Evolutionary conservation across 2,797 vertebrate species (phyloP).

Genomic region (Pangasius macronema): DNA sequence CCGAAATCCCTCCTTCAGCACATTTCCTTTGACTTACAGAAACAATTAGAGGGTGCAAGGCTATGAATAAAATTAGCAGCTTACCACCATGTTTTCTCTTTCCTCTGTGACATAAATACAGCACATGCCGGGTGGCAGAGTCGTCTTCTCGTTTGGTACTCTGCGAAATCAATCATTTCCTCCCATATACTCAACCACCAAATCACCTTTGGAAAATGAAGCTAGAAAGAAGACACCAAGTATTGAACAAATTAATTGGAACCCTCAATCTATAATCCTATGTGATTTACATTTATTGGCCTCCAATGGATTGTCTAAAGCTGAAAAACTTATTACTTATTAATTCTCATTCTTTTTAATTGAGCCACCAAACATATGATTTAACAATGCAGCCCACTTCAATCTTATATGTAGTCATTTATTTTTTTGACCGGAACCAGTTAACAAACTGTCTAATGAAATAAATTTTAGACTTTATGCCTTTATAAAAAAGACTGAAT

Average conservation of each 20-base stretch:
- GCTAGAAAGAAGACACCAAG: not conserved
- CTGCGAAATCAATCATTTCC: not conserved
- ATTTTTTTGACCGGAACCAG: not conserved
- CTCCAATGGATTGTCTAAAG: not conserved
- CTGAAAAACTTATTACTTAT: not conserved
- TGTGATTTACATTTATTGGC: not conserved
- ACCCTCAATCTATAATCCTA: too few species aligned
- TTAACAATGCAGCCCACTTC: not conserved
- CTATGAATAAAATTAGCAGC: slow-evolving; percentile 20
- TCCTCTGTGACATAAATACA: slow-evolving; percentile 2
- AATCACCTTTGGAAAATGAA: not conserved
- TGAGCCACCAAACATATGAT: not conserved
- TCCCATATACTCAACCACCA: not conserved
- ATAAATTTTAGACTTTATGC: not conserved
- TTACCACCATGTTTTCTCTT: not conserved
- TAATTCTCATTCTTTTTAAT: not conserved
- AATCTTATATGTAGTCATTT: not conserved
- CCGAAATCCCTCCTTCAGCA: not conserved
- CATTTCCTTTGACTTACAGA: slow-evolving; percentile 2
- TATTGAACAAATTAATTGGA: not conserved
- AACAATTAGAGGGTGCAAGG: slow-evolving; percentile 1
- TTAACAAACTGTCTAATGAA: not conserved
- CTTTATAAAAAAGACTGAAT: not conserved
- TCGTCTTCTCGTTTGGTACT: not conserved
- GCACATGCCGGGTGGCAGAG: too few species aligned